These are phyloP conservation scores for Ostrea denselamellosa DNA, from an alignment of 1,140 invertebrate genomes.

Conservation along the genomic window DNA sequence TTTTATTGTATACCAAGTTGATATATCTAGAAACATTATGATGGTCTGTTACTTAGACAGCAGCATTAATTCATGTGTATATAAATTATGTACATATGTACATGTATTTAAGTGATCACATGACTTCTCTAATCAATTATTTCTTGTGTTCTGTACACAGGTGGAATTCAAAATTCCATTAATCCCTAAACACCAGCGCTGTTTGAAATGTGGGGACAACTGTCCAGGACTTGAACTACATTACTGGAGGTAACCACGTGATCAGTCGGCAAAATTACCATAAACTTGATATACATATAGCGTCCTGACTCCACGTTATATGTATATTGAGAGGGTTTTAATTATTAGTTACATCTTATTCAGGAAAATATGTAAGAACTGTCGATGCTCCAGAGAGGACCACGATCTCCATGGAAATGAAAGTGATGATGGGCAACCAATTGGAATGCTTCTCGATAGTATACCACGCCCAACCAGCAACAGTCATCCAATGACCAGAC, in stretches of 20 bases:
- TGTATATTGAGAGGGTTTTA: neutral
- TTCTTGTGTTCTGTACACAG: neutral
- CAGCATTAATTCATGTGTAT: too few species aligned
- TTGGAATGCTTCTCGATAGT: constrained; percentile 64
- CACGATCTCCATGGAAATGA: constrained; percentile 81
- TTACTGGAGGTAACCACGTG: constrained; percentile 86
- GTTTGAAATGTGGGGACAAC: constrained; percentile 79
- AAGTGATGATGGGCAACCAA: constrained; percentile 66
- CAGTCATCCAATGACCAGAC: constrained; percentile 49
- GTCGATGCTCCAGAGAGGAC: constrained; percentile 85
- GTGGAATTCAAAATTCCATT: constrained; percentile 23
- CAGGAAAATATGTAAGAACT: constrained; percentile 86
- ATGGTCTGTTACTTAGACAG: too few species aligned
- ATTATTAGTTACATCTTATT: constrained; percentile 58
- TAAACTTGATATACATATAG: neutral
- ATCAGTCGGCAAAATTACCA: neutral
- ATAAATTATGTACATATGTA: too few species aligned
- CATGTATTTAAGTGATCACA: too few species aligned
- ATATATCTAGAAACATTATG: too few species aligned
- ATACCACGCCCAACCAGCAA: constrained; percentile 48
- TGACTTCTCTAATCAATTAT: too few species aligned
- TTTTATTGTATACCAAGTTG: too few species aligned
- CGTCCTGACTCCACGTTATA: neutral
- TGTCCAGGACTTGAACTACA: constrained; percentile 91
- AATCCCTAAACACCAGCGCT: constrained; percentile 47